These are phyloP conservation scores for Litoditis marina DNA, from an alignment of 2,888 invertebrate species.

Conservation along the genomic window DNA sequence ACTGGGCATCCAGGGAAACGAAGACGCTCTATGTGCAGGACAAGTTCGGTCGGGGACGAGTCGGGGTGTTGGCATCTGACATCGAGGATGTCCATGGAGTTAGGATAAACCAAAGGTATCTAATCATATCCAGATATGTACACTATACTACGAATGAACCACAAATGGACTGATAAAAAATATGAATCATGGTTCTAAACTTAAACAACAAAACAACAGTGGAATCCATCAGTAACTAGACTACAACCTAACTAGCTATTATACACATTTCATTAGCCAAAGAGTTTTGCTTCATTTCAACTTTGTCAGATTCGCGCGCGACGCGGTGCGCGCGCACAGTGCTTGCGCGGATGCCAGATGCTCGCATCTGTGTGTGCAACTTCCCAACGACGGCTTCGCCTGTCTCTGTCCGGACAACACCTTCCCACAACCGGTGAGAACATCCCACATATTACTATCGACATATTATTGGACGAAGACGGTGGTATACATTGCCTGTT, in stretches of 20 bases:
- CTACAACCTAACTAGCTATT: too few relatives aligned
- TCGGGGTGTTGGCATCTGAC: slow-evolving; percentile 77
- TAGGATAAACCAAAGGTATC: slow-evolving; percentile 65
- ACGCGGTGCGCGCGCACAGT: slow-evolving; percentile 29
- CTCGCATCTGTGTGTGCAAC: slow-evolving; percentile 85
- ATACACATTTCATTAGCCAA: background rate
- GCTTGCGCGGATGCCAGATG: slow-evolving; percentile 74
- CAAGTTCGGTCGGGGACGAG: slow-evolving; percentile 92
- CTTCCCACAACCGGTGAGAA: slow-evolving; percentile 32
- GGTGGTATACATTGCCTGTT: too few relatives aligned
- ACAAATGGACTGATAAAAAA: too few relatives aligned
- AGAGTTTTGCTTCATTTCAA: too few relatives aligned
- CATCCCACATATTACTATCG: too few relatives aligned
- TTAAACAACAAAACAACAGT: too few relatives aligned
- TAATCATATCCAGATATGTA: too few relatives aligned
- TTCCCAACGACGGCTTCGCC: slow-evolving; percentile 77
- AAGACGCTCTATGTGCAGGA: slow-evolving; percentile 80
- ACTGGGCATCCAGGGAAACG: slow-evolving; percentile 85
- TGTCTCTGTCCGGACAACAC: slow-evolving; percentile 84
- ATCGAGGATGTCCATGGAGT: slow-evolving; percentile 82
- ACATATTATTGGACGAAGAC: too few relatives aligned
- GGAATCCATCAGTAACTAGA: too few relatives aligned
- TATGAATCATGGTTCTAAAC: too few relatives aligned
- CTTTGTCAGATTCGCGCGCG: slow-evolving; percentile 25
- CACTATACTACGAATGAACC: too few relatives aligned